Evolutionary conservation across 2,888 invertebrate species (phyloP), one percentile per base, ranked within the genome.

Genomic region (Heliconius erato): DNA sequence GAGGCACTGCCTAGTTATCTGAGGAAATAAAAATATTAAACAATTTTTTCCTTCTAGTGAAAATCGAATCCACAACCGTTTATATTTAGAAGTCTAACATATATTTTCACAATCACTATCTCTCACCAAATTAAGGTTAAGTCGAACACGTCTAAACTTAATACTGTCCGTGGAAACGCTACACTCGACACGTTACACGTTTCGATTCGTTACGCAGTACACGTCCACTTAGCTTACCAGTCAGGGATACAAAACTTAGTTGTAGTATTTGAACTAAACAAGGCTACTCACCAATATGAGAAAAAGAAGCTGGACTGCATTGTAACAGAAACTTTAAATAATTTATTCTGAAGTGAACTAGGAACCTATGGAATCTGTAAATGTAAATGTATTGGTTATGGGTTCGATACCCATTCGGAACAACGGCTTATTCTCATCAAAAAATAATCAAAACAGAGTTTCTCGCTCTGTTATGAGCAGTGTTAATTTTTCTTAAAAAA

Each of bases 191-290:
- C 28, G 67, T 67, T 78, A 68, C 77, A 44, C 49, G 65, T 68
- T 78, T 49, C 67, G 28, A 78, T 78, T 68, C 78, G 23, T 32
- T 68, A 78, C 78, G 59, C 74, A 76, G 32, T 59, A 78, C 78
- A 44, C 44, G 49, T 44, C 26, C 78, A 32, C 65, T 78, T 67
- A 28, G 67, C 49, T 49, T 28, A 23, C 78, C 19, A 78, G 78
- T 67, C 78, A 78, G 67, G 78, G 67, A 68, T 23, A 68, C 49
- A 23, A 68, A 78, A 68, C 28, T 68, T 49, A 67, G 28, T 67
- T 16, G 16, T 6, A 76, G 63, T 32, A 49, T 68, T 68, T 28
- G 19, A 32, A 44, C 68, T 23, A 32, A 23, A 28, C 49, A 68
- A 78, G 16, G 49, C 49, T 28, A 16, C 63, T 78, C 12, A 32